A percentile compares a stretch with the other conserved stretches of the same genome.
Evolutionary conservation across 2,113 vertebrate species (phyloP).

Genomic region (Onychostruthus taczanowskii): DNA sequence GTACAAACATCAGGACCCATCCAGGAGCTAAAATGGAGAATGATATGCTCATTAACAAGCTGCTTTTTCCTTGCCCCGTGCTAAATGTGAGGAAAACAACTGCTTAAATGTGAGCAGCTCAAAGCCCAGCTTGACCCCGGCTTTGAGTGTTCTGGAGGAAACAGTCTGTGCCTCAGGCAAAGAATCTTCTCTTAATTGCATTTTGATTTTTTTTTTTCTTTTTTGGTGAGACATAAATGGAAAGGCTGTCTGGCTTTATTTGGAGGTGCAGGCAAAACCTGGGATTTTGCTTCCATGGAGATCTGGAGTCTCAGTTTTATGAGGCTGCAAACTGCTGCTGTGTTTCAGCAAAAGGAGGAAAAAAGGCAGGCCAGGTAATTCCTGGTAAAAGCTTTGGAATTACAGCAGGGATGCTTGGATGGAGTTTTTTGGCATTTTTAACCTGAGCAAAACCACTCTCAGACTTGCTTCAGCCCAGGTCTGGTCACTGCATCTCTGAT

Average conservation of each 20-base stretch:
- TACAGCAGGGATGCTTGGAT: not conserved
- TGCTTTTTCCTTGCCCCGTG: not conserved
- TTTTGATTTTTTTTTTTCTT: not conserved
- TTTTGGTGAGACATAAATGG: not conserved
- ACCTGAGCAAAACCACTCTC: not conserved
- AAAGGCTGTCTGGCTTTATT: not conserved
- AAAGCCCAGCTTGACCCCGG: not conserved
- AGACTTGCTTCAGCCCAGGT: not conserved
- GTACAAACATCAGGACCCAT: not conserved
- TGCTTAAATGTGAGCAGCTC: not conserved
- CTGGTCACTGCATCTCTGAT: not conserved
- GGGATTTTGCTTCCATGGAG: constrained; percentile 50
- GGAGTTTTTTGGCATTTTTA: not conserved
- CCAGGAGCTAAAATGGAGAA: not conserved
- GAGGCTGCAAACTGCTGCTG: not conserved
- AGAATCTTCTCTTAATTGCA: not conserved
- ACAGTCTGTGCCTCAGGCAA: not conserved
- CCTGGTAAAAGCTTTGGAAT: not conserved
- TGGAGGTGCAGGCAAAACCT: constrained; percentile 3
- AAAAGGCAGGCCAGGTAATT: not conserved
- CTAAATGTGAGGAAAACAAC: not conserved
- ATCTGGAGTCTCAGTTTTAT: not conserved
- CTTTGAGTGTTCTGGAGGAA: not conserved
- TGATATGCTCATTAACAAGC: not conserved
- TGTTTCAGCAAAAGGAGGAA: not conserved